phyloP scores from a whole-genome alignment of 2,113 vertebrate genomes.

The Rhynchopsitta pachyrhyncha region DNA sequence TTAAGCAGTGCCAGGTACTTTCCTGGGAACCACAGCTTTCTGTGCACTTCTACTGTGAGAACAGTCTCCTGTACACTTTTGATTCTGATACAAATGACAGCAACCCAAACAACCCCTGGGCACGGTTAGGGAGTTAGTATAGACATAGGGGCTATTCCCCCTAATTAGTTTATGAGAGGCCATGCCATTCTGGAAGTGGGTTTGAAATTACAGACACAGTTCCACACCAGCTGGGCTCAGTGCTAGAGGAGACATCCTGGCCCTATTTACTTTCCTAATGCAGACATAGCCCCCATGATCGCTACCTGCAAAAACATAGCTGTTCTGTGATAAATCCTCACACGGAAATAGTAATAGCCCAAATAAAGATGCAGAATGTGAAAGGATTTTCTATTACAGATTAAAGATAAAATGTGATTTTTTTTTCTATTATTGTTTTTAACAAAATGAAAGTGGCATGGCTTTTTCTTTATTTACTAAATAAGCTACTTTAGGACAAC shows the following conservation, averaged over 20 bases:
- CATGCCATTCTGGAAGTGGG: neutral
- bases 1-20: neutral
- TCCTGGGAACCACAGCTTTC: neutral
- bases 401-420: neutral
- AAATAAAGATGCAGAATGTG: neutral
- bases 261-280: neutral
- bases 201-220: neutral
- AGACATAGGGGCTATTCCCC: neutral
- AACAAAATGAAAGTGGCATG: neutral
- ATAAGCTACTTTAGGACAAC: neutral
- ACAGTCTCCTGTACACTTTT: neutral
- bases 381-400: neutral
- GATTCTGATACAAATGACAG: neutral
- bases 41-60: neutral
- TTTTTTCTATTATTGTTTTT: neutral
- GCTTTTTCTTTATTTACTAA: neutral
- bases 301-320: neutral
- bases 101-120: neutral
- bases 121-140: accelerated
- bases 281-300: neutral
- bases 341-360: neutral
- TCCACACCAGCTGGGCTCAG: neutral
- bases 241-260: neutral
- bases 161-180: neutral
- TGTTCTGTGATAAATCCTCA: neutral